Percentiles rank a stretch among this genome's conserved stretches.
These are phyloP conservation scores for Tringa solitaria DNA, from an alignment of 2,113 vertebrate species.

Conservation along the genomic window DNA sequence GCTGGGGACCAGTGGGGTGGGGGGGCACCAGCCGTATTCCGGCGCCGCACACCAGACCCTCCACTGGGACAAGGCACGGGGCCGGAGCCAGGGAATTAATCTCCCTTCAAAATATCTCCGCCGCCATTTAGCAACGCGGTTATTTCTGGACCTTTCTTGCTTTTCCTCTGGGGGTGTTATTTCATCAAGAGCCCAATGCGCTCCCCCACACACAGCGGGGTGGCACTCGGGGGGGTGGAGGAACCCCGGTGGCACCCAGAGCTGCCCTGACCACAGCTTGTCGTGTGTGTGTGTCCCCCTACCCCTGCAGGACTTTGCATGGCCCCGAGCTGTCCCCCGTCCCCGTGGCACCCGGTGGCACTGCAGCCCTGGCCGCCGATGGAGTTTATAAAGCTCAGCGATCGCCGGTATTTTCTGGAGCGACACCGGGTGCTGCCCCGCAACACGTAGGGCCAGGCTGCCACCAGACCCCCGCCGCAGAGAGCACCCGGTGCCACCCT, in stretches of 20 bases:
- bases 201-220: not conserved
- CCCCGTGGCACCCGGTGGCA: not conserved
- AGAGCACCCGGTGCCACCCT: not conserved
- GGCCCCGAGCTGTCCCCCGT: not conserved
- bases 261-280: not conserved
- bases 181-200: not conserved
- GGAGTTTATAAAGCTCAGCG: not conserved
- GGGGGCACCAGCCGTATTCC: not conserved
- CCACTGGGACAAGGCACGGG: rapidly evolving
- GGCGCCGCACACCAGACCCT: not conserved
- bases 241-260: not conserved
- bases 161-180: not conserved
- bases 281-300: too few relatives aligned
- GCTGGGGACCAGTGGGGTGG: not conserved
- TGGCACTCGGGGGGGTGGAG: not conserved
- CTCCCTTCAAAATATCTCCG: not conserved
- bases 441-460: not conserved
- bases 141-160: slow-evolving; percentile 20
- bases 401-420: rapidly evolving
- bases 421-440: not conserved
- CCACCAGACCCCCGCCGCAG: not conserved
- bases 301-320: rapidly evolving
- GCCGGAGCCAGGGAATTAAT: not conserved
- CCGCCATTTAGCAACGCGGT: not conserved
- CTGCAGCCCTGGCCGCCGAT: not conserved